Evolutionary conservation across 2,888 invertebrate genomes (phyloP).

Genomic region (Ecdyonurus torrentis): DNA sequence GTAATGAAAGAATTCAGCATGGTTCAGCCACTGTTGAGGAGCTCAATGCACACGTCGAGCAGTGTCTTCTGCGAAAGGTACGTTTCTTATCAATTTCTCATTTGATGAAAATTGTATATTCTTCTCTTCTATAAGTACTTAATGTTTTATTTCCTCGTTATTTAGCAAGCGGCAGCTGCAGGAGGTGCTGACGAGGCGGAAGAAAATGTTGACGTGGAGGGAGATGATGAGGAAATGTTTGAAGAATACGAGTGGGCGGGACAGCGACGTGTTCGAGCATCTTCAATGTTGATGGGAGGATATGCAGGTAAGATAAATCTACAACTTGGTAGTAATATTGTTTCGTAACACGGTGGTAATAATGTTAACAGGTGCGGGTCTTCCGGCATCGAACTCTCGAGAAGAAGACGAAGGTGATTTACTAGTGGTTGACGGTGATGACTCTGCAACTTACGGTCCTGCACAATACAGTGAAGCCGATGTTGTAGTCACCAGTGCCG

Average conservation of each 20-base stretch:
- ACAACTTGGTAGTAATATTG: neutral
- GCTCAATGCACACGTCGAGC: conserved; percentile 53
- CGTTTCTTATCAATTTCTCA: too few species aligned
- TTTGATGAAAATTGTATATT: neutral
- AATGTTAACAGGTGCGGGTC: conserved; percentile 20
- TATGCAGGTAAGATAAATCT: conserved; percentile 30
- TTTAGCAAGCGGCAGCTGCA: neutral
- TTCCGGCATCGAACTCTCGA: conserved; percentile 27
- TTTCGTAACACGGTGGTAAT: neutral
- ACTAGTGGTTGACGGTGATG: conserved; percentile 75
- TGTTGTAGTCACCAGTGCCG: conserved; percentile 35
- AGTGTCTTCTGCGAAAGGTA: conserved; percentile 47
- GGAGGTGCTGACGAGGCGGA: conserved; percentile 38
- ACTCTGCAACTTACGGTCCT: conserved; percentile 65
- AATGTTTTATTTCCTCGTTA: too few species aligned
- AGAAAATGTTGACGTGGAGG: conserved; percentile 69
- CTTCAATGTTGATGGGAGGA: conserved; percentile 49
- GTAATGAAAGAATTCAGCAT: conserved; percentile 42
- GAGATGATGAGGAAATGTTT: conserved; percentile 33
- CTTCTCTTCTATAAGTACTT: too few species aligned
- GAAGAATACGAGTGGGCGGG: conserved; percentile 91
- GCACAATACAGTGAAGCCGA: conserved; percentile 71
- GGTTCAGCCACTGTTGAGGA: conserved; percentile 38
- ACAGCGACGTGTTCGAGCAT: conserved; percentile 59
- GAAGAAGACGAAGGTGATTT: conserved; percentile 54